Evolutionary conservation across 1,140 invertebrate genomes (phyloP).

Genomic region (Colletes gigas): DNA sequence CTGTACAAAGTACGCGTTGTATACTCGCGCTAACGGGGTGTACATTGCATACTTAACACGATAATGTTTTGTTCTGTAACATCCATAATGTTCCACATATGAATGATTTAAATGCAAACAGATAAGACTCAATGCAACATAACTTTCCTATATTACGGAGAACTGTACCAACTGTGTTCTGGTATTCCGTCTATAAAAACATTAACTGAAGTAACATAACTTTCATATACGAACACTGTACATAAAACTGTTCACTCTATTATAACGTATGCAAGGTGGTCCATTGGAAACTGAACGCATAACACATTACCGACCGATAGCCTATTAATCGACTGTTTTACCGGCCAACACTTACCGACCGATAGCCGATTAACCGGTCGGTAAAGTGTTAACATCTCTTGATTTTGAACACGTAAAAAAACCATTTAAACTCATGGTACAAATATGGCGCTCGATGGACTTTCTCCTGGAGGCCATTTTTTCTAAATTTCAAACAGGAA

Average conservation of each 20-base stretch:
- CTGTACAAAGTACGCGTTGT: neutral
- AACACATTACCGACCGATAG: no score
- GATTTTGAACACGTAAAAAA: neutral
- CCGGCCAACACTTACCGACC: no score
- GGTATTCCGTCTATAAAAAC: slow-evolving; percentile 14
- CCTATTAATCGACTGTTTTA: no score
- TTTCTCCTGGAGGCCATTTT: no score
- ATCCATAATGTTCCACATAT: neutral
- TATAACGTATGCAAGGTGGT: neutral
- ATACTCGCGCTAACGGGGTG: neutral
- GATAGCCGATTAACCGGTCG: no score
- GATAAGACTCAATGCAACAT: neutral
- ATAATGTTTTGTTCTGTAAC: slow-evolving; percentile 11
- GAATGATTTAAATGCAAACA: neutral
- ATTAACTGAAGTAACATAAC: neutral
- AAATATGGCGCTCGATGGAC: no score
- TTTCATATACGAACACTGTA: slow-evolving; percentile 20
- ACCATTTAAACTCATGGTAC: no score
- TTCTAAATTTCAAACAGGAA: no score
- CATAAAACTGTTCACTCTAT: slow-evolving; percentile 16
- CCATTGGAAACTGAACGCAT: neutral
- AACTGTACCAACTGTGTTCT: slow-evolving; percentile 27
- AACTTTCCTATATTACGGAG: neutral
- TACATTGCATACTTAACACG: neutral
- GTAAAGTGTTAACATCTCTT: no score